Evolutionary conservation across 2,797 vertebrate species (phyloP).

Genomic region (Girardinus metallicus): DNA sequence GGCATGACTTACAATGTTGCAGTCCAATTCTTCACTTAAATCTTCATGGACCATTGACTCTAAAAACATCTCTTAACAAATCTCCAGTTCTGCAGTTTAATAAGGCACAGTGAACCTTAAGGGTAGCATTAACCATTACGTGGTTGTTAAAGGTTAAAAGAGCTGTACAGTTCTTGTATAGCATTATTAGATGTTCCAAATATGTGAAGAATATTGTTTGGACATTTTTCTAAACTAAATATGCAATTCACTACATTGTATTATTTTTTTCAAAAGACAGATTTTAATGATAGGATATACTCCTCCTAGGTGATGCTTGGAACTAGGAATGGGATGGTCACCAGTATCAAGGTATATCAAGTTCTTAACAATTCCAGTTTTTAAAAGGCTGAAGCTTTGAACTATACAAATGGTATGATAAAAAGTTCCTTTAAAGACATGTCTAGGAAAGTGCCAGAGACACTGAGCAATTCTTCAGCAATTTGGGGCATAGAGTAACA

Average conservation of each 20-base stretch:
- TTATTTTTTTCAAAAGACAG: not conserved
- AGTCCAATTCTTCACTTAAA: conserved; percentile 21
- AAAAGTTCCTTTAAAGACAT: not conserved
- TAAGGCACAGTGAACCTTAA: conserved; percentile 16
- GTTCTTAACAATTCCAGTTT: not conserved
- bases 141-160: conserved; percentile 10
- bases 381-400: not conserved
- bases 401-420: too few species aligned
- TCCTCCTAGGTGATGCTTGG: not conserved
- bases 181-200: not conserved
- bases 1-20: conserved; percentile 44
- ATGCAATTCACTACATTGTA: not conserved
- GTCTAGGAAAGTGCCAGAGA: not conserved
- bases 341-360: not conserved
- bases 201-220: not conserved
- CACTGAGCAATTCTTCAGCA: not conserved
- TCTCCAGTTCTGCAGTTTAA: conserved; percentile 28
- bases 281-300: not conserved
- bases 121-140: conserved; percentile 11
- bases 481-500: not conserved
- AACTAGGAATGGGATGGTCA: not conserved
- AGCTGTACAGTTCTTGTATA: not conserved
- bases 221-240: not conserved
- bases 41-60: conserved; percentile 22
- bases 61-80: conserved; percentile 42